Evolutionary conservation across 1,140 invertebrate genomes (phyloP).

Genomic region (Oreohelix idahoensis): DNA sequence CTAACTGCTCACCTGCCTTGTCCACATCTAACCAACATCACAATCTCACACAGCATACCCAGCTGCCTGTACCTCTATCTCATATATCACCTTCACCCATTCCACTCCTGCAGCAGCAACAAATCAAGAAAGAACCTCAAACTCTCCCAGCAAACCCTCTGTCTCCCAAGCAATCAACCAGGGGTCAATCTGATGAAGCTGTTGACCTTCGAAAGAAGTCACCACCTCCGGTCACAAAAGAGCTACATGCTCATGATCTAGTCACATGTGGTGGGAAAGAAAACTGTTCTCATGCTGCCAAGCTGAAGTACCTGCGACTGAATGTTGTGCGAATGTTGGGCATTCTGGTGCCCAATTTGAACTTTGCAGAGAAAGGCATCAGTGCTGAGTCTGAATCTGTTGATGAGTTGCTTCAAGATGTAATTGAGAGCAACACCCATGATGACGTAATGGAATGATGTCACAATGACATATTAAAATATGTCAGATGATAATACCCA

Average conservation of each 20-base stretch:
- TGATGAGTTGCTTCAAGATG: slow-evolving; percentile 70
- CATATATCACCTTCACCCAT: slow-evolving; percentile 16
- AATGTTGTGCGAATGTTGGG: slow-evolving; percentile 71
- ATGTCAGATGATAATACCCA: too few species aligned
- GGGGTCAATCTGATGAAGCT: slow-evolving; percentile 39
- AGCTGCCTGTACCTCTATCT: background rate
- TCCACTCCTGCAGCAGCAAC: background rate
- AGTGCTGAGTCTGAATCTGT: slow-evolving; percentile 69
- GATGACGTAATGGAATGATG: slow-evolving; percentile 51
- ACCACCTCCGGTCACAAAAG: slow-evolving; percentile 40
- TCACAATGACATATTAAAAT: background rate
- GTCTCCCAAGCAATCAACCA: slow-evolving; percentile 27
- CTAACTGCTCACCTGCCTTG: background rate
- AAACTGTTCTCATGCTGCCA: slow-evolving; percentile 62
- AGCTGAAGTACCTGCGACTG: slow-evolving; percentile 64
- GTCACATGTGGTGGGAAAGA: slow-evolving; percentile 25
- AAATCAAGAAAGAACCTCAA: slow-evolving; percentile 32
- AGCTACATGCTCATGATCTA: slow-evolving; percentile 30
- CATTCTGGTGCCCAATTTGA: slow-evolving; percentile 70
- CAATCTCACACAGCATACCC: slow-evolving; percentile 36
- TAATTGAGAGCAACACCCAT: slow-evolving; percentile 71
- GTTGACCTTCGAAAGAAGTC: slow-evolving; percentile 40
- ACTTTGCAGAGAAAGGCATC: slow-evolving; percentile 70
- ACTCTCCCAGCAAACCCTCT: slow-evolving; percentile 34
- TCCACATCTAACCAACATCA: slow-evolving; percentile 36